Conservation (phyloP, 1,140 invertebrate genomes). For the Brachionus manjavacas region DNA sequence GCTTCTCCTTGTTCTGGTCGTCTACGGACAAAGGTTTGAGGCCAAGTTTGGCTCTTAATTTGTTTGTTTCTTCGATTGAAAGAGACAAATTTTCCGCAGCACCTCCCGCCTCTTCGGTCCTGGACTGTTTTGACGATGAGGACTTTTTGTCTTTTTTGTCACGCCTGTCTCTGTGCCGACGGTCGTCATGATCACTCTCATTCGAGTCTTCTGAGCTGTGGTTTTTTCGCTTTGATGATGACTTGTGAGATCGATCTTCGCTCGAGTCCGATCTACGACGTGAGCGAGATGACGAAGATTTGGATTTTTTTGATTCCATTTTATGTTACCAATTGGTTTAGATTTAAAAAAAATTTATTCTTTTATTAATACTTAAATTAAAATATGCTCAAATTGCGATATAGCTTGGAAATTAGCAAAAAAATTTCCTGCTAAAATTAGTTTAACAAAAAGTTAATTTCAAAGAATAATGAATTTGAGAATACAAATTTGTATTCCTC, state of each 20-base stretch:
- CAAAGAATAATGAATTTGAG: too few relatives aligned
- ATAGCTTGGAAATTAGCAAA: not conserved
- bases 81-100: not conserved
- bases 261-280: not conserved
- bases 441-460: not conserved
- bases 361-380: not conserved
- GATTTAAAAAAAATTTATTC: not conserved
- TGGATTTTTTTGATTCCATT: constrained; percentile 1
- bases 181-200: not conserved
- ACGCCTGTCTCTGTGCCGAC: not conserved
- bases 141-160: not conserved
- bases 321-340: not conserved
- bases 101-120: not conserved
- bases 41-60: constrained; percentile 32
- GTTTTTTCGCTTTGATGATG: not conserved
- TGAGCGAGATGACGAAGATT: not conserved
- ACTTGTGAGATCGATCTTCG: not conserved
- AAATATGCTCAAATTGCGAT: not conserved
- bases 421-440: not conserved
- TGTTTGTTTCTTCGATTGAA: constrained; percentile 41
- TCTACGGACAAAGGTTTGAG: constrained; percentile 2
- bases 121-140: not conserved
- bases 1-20: not conserved
- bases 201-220: not conserved
- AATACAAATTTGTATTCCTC: too few relatives aligned